Evolutionary conservation across 1,140 invertebrate genomes (phyloP).

Genomic region (Listronotus oregonensis): DNA sequence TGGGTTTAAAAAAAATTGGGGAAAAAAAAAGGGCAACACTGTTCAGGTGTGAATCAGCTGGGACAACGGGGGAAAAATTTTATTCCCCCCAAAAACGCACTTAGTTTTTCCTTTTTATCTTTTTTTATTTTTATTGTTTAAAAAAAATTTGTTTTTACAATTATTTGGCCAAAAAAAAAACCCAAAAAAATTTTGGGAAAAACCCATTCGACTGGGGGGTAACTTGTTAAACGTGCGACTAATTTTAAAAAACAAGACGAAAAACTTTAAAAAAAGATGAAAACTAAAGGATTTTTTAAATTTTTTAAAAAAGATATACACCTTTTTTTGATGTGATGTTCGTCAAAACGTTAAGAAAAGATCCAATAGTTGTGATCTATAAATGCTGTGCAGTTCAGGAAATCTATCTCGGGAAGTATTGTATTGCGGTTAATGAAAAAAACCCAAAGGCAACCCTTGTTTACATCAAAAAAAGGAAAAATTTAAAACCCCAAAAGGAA

Average conservation of each 20-base stretch:
- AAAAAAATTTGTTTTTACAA: background rate
- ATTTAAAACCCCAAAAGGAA: constrained; percentile 57
- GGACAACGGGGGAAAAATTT: too few relatives aligned
- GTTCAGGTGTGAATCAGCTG: too few relatives aligned
- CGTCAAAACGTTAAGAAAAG: constrained; percentile 10
- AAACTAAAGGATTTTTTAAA: background rate
- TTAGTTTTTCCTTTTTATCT: too few relatives aligned
- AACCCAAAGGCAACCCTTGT: constrained; percentile 68
- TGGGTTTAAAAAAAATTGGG: too few relatives aligned
- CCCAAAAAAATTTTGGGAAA: background rate
- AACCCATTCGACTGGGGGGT: background rate
- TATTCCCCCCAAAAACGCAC: too few relatives aligned
- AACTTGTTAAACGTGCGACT: background rate
- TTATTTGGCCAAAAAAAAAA: constrained; percentile 1
- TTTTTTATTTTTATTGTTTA: too few relatives aligned
- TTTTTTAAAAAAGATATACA: background rate
- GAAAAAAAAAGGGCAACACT: too few relatives aligned
- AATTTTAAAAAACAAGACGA: constrained; percentile 15
- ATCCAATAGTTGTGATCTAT: constrained; percentile 59
- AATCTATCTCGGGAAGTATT: constrained; percentile 68
- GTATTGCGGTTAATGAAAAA: constrained; percentile 64
- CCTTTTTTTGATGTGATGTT: constrained; percentile 6
- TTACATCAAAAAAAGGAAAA: constrained; percentile 66
- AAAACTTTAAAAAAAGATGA: constrained; percentile 1
- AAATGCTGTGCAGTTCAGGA: constrained; percentile 79